Percentiles rank a stretch among this genome's conserved stretches.
These are phyloP conservation scores for Cynaeus angustus DNA, from an alignment of 2,888 invertebrate genomes.

Conservation along the genomic window DNA sequence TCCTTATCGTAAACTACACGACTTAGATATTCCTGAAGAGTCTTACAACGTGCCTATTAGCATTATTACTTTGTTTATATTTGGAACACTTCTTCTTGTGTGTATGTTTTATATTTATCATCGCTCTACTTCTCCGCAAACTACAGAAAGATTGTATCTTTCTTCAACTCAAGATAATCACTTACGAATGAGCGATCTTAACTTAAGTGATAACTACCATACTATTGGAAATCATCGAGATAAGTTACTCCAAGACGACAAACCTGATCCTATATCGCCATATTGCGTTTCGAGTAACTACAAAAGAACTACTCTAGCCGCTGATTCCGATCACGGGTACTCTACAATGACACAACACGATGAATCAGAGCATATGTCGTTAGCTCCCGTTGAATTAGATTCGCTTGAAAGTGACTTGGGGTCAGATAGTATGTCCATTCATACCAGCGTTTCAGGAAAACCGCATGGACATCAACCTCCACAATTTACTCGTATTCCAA, in stretches of 20 bases:
- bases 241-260: constrained; percentile 77
- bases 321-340: constrained; percentile 95
- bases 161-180: constrained; percentile 74
- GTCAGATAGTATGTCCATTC: constrained; percentile 77
- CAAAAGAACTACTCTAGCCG: constrained; percentile 82
- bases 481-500: constrained; percentile 65
- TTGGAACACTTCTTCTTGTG: constrained; percentile 85
- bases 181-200: constrained; percentile 83
- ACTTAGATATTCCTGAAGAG: constrained; percentile 66
- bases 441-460: constrained; percentile 72
- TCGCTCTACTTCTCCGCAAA: constrained; percentile 75
- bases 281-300: constrained; percentile 90
- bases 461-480: constrained; percentile 60
- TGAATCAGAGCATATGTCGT: constrained; percentile 88
- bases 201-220: constrained; percentile 80
- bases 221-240: constrained; percentile 79
- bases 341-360: constrained; percentile 95
- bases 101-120: constrained; percentile 82
- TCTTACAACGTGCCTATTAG: constrained; percentile 85
- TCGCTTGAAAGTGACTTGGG: constrained; percentile 74
- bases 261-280: constrained; percentile 85
- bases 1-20: constrained; percentile 85
- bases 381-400: constrained; percentile 81
- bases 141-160: constrained; percentile 72
- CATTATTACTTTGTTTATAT: constrained; percentile 77